Evolutionary conservation across 2,113 vertebrate genomes (phyloP).

Genomic region (Polypterus bichir): DNA sequence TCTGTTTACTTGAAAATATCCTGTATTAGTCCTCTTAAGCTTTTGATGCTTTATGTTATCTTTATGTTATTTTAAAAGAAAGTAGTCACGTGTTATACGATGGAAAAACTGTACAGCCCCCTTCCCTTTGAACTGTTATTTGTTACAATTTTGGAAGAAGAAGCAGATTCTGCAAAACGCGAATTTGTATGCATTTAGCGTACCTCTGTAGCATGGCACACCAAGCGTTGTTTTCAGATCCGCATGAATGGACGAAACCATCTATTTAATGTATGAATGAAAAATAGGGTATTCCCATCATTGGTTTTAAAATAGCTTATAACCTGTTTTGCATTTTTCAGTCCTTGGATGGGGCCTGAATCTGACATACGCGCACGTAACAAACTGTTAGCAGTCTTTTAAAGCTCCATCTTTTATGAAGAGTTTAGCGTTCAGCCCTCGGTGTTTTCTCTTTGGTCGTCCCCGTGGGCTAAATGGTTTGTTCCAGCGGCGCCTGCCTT

Average conservation of each 20-base stretch:
- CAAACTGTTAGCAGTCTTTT: not conserved
- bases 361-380: not conserved
- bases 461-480: slow-evolving; percentile 7
- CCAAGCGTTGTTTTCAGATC: not conserved
- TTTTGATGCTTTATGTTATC: too few species aligned
- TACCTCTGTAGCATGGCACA: not conserved
- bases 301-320: not conserved
- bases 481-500: slow-evolving; percentile 7
- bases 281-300: slow-evolving; percentile 5
- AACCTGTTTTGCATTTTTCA: not conserved
- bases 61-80: too few species aligned
- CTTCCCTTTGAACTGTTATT: too few species aligned
- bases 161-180: too few species aligned
- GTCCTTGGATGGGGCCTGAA: not conserved
- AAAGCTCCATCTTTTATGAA: not conserved
- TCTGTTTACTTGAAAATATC: too few species aligned
- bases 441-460: not conserved
- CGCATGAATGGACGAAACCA: slow-evolving; percentile 22
- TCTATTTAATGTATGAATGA: slow-evolving; percentile 21
- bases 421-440: not conserved
- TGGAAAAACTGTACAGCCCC: too few species aligned
- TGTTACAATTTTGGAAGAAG: too few species aligned
- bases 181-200: not conserved
- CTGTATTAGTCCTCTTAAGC: too few species aligned
- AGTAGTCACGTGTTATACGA: too few species aligned